Base-by-base conservation (phyloP, 1,140 invertebrate genomes). In the Drosophila funebris region DNA sequence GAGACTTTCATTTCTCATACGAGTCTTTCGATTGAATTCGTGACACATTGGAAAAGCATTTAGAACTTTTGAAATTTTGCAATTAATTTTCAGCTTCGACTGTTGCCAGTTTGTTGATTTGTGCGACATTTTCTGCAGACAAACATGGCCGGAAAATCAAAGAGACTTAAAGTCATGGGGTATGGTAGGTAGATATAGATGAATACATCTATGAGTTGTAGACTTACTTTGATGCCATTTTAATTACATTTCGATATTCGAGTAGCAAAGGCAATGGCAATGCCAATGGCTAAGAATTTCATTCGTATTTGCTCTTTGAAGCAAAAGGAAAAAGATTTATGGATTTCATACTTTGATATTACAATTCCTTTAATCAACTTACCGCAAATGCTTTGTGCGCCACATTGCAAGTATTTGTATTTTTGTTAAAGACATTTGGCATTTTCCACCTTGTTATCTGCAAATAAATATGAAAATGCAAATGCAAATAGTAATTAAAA, bases 161-260 rank as follows among this genome's bases (percentile, higher is more conserved):
- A 29, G 54, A 48, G 11, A 70, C 24, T 39, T 36, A 48, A 37
- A 37, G 39, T 4, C 18, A 48, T 20, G 31, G 5, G 9, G n/a
- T 62, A 27, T 63, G 54, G 9, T 4, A 11, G 5, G n/a, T 0
- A 24, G 13, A 43, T 9, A 18, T 13, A 37, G 24, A 63, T n/a
- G n/a, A n/a, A n/a, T 16, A 36, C 14, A 27, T 29, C 13, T 33
- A 36, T 14, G 8, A 43, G 36, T 54, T 58, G 27, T 71, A 27
- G 27, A 71, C 43, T 70, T 72, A 52, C 67, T 76, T 73, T 69
- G 67, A 69, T 77, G 70, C 56, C 56, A 48, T 36, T 54, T 74
- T 83, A 83, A 82, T 83, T 82, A 83, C 79, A 83, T 70, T 76
- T 85, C 27, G 29, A 82, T 43, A 73, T 61, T 29, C 5, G 22